Conservation (phyloP, 2,888 invertebrate species). For the Hypomecis atomaria region DNA sequence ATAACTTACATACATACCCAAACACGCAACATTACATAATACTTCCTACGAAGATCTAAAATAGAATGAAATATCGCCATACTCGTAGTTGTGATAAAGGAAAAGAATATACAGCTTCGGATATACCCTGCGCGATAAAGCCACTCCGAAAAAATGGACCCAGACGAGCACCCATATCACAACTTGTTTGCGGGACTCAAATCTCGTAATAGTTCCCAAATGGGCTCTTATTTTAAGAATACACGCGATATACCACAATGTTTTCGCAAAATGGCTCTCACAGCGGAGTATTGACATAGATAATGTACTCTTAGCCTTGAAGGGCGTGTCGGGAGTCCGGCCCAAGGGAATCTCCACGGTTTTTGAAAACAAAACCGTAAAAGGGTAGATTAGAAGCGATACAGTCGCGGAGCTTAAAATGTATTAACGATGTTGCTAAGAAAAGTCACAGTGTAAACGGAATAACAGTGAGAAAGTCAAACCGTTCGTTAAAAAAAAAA, state of each 20-base stretch:
- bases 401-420: conserved; percentile 63
- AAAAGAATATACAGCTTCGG: conserved; percentile 9
- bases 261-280: conserved; percentile 74
- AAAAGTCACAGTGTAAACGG: conserved; percentile 11
- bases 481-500: not conserved
- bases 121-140: conserved; percentile 45
- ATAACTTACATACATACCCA: conserved; percentile 28
- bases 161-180: conserved; percentile 55
- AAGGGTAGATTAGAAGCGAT: conserved; percentile 72
- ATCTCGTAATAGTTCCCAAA: conserved; percentile 77
- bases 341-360: conserved; percentile 58
- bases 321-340: conserved; percentile 48
- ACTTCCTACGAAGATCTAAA: conserved; percentile 25
- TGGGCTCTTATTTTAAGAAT: conserved; percentile 72
- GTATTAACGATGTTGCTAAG: conserved; percentile 55
- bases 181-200: conserved; percentile 64
- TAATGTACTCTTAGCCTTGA: conserved; percentile 67
- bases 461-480: not conserved
- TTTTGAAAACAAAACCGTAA: conserved; percentile 74
- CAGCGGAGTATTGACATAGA: conserved; percentile 78
- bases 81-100: conserved; percentile 20
- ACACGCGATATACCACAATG: conserved; percentile 77
- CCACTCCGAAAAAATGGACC: conserved; percentile 47
- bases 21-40: conserved; percentile 36
- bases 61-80: conserved; percentile 28